Evolutionary conservation across 1,140 invertebrate species (phyloP).

Genomic region (Drosophila saltans): DNA sequence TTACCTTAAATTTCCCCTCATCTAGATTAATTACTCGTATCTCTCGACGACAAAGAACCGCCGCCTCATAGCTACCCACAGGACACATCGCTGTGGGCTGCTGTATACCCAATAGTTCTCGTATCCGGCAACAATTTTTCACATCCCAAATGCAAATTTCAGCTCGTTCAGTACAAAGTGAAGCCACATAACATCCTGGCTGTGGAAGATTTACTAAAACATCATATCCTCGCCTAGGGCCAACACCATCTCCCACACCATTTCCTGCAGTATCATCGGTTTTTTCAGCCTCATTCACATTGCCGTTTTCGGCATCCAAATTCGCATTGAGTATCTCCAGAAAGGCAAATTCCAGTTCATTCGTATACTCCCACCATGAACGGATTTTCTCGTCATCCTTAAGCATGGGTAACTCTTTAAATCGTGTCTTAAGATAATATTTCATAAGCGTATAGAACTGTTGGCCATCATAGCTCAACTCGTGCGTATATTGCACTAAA

Average conservation of each 20-base stretch:
- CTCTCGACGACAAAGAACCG: slow-evolving; percentile 92
- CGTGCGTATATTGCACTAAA: slow-evolving; percentile 87
- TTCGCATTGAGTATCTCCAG: slow-evolving; percentile 73
- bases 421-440: slow-evolving; percentile 84
- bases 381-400: slow-evolving; percentile 74
- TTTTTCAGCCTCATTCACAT: slow-evolving; percentile 1
- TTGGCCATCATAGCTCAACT: slow-evolving; percentile 89
- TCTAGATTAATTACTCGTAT: slow-evolving; percentile 91
- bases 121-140: slow-evolving; percentile 86
- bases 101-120: slow-evolving; percentile 88
- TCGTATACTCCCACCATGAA: slow-evolving; percentile 71
- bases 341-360: slow-evolving; percentile 76
- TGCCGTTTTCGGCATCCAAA: slow-evolving; percentile 53
- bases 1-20: slow-evolving; percentile 85
- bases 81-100: slow-evolving; percentile 88
- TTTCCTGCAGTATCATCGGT: background rate
- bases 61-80: slow-evolving; percentile 89
- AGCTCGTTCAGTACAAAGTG: slow-evolving; percentile 88
- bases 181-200: slow-evolving; percentile 87
- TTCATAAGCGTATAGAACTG: slow-evolving; percentile 90
- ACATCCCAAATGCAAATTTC: slow-evolving; percentile 93
- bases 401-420: slow-evolving; percentile 60
- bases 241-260: background rate
- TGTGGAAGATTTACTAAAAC: slow-evolving; percentile 74
- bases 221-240: slow-evolving; percentile 61